phyloP scores from a whole-genome alignment of 2,797 vertebrate genomes.

The Mormyrus proboscirostris region DNA sequence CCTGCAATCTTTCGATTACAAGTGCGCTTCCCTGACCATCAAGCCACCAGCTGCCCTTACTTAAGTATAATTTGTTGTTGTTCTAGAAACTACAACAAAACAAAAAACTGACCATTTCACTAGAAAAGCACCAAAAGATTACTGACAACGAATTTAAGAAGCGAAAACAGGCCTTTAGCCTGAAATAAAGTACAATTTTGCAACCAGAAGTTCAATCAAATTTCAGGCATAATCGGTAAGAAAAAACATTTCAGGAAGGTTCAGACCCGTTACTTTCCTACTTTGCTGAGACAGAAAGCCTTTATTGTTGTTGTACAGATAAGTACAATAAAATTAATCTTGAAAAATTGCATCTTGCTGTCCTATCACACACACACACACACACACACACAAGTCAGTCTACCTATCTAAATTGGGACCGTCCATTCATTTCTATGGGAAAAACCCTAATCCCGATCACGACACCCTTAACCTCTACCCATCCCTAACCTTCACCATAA shows the following conservation, averaged over 20 bases:
- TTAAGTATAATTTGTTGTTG: no score
- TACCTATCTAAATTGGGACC: no score
- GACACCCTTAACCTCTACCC: no score
- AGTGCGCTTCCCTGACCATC: no score
- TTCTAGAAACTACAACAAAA: no score
- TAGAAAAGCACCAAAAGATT: neutral
- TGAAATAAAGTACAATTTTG: neutral
- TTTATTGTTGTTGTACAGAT: neutral
- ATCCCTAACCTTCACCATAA: no score
- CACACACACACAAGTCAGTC: neutral
- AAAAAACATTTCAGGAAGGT: neutral
- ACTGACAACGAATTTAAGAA: neutral
- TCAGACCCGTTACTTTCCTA: neutral
- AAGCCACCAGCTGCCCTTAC: no score
- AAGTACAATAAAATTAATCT: neutral
- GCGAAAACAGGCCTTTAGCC: neutral
- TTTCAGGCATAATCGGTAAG: neutral
- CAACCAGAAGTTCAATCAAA: neutral
- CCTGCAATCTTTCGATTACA: no score
- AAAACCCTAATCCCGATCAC: no score
- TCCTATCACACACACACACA: neutral
- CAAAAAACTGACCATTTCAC: neutral
- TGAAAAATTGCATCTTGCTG: neutral
- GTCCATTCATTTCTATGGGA: no score
- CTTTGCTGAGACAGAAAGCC: neutral